Conservation (phyloP, 1,140 invertebrate species). For the Saccostrea glomerata region DNA sequence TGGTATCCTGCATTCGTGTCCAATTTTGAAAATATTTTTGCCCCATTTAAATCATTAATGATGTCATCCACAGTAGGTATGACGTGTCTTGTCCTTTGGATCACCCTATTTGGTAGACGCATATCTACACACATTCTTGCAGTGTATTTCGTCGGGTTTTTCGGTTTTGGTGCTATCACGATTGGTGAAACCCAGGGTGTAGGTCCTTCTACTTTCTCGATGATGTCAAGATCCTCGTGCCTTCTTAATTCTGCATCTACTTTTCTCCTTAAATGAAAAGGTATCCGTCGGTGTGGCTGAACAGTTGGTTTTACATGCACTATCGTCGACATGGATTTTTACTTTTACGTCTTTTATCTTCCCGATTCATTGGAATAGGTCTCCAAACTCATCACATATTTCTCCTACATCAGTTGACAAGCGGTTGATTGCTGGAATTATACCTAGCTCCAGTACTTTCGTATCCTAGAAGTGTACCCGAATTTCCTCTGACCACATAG, state of each 20-base stretch:
- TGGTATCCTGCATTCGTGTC: slow-evolving; percentile 62
- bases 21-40: too few relatives aligned
- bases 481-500: slow-evolving; percentile 34
- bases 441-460: slow-evolving; percentile 38
- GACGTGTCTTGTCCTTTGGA: slow-evolving; percentile 54
- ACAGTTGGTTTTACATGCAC: slow-evolving; percentile 11
- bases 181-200: slow-evolving; percentile 67
- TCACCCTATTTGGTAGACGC: too few relatives aligned
- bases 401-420: neutral
- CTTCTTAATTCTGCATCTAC: slow-evolving; percentile 52
- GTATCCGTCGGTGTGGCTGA: slow-evolving; percentile 50
- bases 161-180: slow-evolving; percentile 64
- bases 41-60: slow-evolving; percentile 56
- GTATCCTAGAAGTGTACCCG: slow-evolving; percentile 30
- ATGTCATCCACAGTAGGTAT: slow-evolving; percentile 55
- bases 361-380: slow-evolving; percentile 54
- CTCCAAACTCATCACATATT: slow-evolving; percentile 24
- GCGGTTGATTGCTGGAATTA: neutral
- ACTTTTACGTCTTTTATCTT: slow-evolving; percentile 59
- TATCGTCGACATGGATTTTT: slow-evolving; percentile 60
- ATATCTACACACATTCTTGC: slow-evolving; percentile 59
- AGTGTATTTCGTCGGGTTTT: slow-evolving; percentile 45
- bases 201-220: slow-evolving; percentile 66
- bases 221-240: slow-evolving; percentile 53
- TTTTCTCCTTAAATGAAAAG: slow-evolving; percentile 53